phyloP scores from a whole-genome alignment of 2,797 vertebrate genomes.

The Acanthurus leucopareius region DNA sequence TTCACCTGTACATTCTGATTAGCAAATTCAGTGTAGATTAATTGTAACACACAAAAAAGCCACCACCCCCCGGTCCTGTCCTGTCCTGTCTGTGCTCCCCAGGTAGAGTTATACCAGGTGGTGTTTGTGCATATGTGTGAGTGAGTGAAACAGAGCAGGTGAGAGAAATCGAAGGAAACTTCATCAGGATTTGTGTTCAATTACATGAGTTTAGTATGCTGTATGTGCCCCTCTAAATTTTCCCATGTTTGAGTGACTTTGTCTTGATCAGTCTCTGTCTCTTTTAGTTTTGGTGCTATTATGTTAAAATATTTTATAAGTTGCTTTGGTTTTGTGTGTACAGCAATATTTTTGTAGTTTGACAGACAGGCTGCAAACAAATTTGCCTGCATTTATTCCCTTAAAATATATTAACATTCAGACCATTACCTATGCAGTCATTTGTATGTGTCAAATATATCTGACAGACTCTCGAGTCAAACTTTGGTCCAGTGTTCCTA shows the following conservation, averaged over 20 bases:
- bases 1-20: conserved; percentile 5
- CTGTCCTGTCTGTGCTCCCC: conserved; percentile 37
- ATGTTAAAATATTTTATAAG: no score
- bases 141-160: not conserved
- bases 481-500: not conserved
- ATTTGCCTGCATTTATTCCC: not conserved
- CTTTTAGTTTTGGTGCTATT: no score
- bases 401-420: no score
- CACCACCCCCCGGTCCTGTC: no score
- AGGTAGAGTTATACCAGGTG: conserved; percentile 45
- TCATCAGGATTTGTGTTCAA: not conserved
- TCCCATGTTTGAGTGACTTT: not conserved
- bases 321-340: no score
- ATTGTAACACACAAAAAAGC: conserved; percentile 10
- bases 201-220: not conserved
- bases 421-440: no score
- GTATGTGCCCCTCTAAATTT: not conserved
- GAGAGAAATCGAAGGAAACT: not conserved
- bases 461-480: no score
- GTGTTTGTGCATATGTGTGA: conserved; percentile 4
- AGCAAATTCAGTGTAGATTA: conserved; percentile 35
- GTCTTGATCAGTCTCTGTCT: not conserved
- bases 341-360: no score
- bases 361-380: not conserved
- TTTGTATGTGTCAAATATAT: no score